Conservation (phyloP, 2,888 invertebrate species). For the Candidula unifasciata region DNA sequence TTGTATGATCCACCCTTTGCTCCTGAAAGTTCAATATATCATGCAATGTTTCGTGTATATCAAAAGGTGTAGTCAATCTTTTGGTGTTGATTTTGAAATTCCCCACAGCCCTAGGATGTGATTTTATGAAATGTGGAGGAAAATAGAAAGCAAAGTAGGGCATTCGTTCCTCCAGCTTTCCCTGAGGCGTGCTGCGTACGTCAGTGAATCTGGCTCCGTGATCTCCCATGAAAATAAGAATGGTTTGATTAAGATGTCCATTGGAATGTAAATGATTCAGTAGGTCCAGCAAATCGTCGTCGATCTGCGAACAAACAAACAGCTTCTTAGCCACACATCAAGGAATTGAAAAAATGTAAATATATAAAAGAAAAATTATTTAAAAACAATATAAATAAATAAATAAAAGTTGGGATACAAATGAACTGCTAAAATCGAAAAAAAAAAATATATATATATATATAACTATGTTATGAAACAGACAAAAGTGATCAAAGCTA, state of each 20-base stretch:
- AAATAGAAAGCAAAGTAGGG: conserved; percentile 90
- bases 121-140: conserved; percentile 84
- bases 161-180: conserved; percentile 92
- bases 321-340: background rate
- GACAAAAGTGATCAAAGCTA: too few relatives aligned
- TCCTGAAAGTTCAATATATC: conserved; percentile 82
- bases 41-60: conserved; percentile 88
- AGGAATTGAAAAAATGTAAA: background rate
- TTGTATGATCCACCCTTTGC: conserved; percentile 47
- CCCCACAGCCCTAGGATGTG: conserved; percentile 82
- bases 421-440: too few relatives aligned
- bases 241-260: conserved; percentile 86
- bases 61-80: conserved; percentile 90
- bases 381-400: too few relatives aligned
- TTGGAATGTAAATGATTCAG: conserved; percentile 81
- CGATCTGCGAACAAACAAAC: conserved; percentile 79
- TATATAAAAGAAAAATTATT: background rate
- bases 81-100: conserved; percentile 83
- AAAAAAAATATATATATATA: too few relatives aligned
- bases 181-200: conserved; percentile 90
- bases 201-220: conserved; percentile 89
- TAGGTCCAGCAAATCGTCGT: conserved; percentile 83
- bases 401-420: too few relatives aligned
- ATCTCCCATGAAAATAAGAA: conserved; percentile 93
- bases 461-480: too few relatives aligned